Evolutionary conservation across 2,888 invertebrate species (phyloP).

Genomic region (Elegia similella): DNA sequence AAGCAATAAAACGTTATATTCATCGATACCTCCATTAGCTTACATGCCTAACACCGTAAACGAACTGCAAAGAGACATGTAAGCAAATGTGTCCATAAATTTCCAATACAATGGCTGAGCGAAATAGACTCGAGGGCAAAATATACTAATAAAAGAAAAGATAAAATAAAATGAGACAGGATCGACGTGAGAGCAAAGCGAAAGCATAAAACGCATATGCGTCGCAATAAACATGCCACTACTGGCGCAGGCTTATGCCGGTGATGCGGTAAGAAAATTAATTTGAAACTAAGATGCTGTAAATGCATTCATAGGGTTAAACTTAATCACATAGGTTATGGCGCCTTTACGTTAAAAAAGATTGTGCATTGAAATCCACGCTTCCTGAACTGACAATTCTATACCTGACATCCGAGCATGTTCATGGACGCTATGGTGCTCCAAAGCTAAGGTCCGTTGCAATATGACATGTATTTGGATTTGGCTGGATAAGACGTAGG

Average conservation of each 20-base stretch:
- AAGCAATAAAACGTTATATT: constrained; percentile 15
- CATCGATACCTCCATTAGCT: constrained; percentile 16
- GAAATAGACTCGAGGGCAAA: constrained; percentile 30
- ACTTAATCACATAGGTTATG: not conserved
- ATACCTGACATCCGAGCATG: too few relatives aligned
- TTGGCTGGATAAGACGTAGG: too few relatives aligned
- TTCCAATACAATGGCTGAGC: constrained; percentile 27
- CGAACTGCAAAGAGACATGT: constrained; percentile 18
- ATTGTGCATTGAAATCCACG: not conserved
- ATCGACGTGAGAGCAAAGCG: constrained; percentile 37
- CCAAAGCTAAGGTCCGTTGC: too few relatives aligned
- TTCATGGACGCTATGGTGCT: too few relatives aligned
- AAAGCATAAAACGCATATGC: constrained; percentile 53
- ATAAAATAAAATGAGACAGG: constrained; percentile 42
- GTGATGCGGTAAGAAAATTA: not conserved
- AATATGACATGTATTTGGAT: too few relatives aligned
- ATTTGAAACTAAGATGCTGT: not conserved
- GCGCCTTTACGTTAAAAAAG: not conserved
- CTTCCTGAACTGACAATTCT: not conserved
- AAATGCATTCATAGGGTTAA: not conserved
- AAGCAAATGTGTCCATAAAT: constrained; percentile 31
- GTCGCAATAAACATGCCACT: constrained; percentile 58
- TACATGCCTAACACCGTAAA: not conserved
- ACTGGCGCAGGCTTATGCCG: constrained; percentile 37
- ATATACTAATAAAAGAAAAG: constrained; percentile 47